A percentile compares a stretch with the other conserved stretches of the same genome.
Evolutionary conservation across 2,113 vertebrate genomes (phyloP).

Genomic region (Herpetotheres cachinnans): DNA sequence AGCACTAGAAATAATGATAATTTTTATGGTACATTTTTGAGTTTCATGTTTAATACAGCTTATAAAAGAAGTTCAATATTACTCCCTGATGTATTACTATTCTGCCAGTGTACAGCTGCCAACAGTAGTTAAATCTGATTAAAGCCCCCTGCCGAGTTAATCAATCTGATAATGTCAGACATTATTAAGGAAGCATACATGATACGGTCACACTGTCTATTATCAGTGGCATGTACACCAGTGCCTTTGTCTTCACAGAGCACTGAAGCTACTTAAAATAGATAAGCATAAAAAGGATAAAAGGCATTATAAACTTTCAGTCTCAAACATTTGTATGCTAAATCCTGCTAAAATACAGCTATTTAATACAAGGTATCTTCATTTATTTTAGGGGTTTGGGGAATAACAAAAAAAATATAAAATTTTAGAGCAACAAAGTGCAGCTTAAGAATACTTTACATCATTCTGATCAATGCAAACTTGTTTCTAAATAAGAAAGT

Average conservation of each 20-base stretch:
- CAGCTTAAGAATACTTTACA: neutral
- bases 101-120: conserved; percentile 68
- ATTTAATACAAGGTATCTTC: neutral
- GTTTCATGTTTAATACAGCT: conserved; percentile 54
- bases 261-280: conserved; percentile 47
- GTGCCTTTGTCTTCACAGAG: conserved; percentile 62
- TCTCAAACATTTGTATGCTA: conserved; percentile 30
- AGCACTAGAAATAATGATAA: conserved; percentile 31
- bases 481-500: neutral
- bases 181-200: conserved; percentile 72
- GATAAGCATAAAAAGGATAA: conserved; percentile 39
- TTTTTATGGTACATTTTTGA: conserved; percentile 33
- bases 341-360: conserved; percentile 33
- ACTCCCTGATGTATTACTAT: conserved; percentile 62
- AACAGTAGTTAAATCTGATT: conserved; percentile 75
- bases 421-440: neutral
- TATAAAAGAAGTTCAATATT: conserved; percentile 63
- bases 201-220: conserved; percentile 63
- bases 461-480: neutral
- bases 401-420: neutral
- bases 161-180: conserved; percentile 78
- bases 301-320: conserved; percentile 22
- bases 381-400: neutral
- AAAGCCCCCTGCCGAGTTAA: conserved; percentile 69
- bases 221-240: conserved; percentile 56